phyloP scores from a whole-genome alignment of 2,888 invertebrate species.

The Lysandra coridon region DNA sequence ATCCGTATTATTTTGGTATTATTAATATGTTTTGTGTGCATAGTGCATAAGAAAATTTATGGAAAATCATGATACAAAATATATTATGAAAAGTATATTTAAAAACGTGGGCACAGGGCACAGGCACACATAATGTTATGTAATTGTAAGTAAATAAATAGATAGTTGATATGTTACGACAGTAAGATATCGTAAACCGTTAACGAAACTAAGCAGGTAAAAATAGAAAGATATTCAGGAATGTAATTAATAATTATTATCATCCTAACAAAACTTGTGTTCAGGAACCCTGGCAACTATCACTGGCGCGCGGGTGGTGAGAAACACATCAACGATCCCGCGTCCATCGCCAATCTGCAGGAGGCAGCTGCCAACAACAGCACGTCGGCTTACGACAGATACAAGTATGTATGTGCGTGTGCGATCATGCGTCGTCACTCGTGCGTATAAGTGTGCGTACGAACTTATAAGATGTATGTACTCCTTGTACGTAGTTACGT shows the following conservation, averaged over 20 bases:
- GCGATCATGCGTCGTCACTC: neutral
- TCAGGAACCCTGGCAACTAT: constrained; percentile 93
- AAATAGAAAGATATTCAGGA: too few relatives aligned
- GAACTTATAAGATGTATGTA: neutral
- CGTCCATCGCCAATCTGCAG: constrained; percentile 85
- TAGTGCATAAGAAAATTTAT: too few relatives aligned
- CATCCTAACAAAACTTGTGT: neutral
- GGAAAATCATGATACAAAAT: too few relatives aligned
- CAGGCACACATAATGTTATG: too few relatives aligned
- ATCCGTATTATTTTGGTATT: too few relatives aligned
- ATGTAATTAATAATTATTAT: too few relatives aligned
- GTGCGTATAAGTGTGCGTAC: neutral
- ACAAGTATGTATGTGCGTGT: constrained; percentile 83
- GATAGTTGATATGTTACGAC: too few relatives aligned
- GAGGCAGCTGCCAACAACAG: constrained; percentile 93
- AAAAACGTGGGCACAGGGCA: neutral
- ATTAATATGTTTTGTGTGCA: too few relatives aligned
- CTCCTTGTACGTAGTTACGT: too few relatives aligned
- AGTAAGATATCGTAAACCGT: too few relatives aligned
- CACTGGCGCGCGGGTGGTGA: constrained; percentile 99
- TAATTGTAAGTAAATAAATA: too few relatives aligned
- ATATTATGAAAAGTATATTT: neutral
- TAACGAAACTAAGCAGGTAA: too few relatives aligned
- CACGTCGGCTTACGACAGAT: constrained; percentile 90
- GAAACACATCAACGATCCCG: constrained; percentile 98